Conservation (phyloP, 2,113 vertebrate species). For the Campylomormyrus numenius region DNA sequence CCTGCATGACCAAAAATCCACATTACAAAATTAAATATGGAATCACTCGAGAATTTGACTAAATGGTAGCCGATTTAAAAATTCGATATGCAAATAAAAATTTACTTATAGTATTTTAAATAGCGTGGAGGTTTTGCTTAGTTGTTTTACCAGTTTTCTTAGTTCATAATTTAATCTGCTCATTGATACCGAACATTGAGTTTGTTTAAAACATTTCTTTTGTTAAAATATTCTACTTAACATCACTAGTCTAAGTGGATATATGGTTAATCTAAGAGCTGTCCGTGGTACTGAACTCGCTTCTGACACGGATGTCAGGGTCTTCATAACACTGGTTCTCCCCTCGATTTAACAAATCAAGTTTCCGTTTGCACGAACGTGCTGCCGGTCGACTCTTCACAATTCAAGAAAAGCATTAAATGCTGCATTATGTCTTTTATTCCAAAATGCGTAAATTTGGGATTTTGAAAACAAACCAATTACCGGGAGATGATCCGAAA, state of each 20-base stretch:
- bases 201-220: background rate
- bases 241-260: background rate
- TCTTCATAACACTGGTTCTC: background rate
- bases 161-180: background rate
- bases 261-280: constrained; percentile 43
- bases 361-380: background rate
- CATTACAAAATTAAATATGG: background rate
- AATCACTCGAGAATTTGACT: background rate
- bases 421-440: background rate
- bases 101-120: background rate
- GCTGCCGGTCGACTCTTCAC: background rate
- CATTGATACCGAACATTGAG: background rate
- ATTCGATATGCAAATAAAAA: background rate
- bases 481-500: background rate
- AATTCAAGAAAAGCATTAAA: background rate
- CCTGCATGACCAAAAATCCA: background rate
- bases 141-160: background rate
- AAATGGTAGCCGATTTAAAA: background rate
- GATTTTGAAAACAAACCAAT: background rate
- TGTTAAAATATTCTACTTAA: constrained; percentile 9
- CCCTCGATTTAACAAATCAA: background rate
- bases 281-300: constrained; percentile 65
- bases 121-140: background rate
- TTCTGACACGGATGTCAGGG: background rate
- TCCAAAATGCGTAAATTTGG: background rate